These are phyloP conservation scores for Drosophila aff. DNA, from an alignment of 1,140 invertebrate genomes.

Conservation along the genomic window DNA sequence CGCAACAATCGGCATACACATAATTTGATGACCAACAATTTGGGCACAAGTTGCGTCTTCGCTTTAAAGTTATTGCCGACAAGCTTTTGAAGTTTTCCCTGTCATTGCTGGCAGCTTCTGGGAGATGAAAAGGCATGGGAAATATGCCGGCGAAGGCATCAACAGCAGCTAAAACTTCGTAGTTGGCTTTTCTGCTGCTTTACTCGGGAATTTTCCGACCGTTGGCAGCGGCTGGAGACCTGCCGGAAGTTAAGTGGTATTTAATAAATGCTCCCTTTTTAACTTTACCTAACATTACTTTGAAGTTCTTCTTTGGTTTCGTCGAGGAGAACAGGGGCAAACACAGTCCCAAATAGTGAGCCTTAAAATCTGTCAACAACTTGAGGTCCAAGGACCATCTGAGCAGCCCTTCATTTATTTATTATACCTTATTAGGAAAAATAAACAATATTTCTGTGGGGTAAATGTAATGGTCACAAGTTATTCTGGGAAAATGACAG, in stretches of 20 bases:
- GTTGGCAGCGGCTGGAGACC: slow-evolving; percentile 28
- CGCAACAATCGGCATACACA: slow-evolving; percentile 64
- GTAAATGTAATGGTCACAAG: neutral
- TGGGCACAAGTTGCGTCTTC: slow-evolving; percentile 68
- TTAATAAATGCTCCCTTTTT: slow-evolving; percentile 69
- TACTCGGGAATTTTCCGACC: slow-evolving; percentile 47
- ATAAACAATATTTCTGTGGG: slow-evolving; percentile 5
- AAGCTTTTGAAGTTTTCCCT: slow-evolving; percentile 41
- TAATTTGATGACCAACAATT: slow-evolving; percentile 82
- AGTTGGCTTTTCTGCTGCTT: slow-evolving; percentile 43
- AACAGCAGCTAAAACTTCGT: slow-evolving; percentile 45
- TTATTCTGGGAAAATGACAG: neutral
- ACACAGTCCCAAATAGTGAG: slow-evolving; percentile 2
- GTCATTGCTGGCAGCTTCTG: slow-evolving; percentile 41
- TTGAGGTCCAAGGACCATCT: slow-evolving; percentile 6
- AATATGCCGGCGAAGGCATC: slow-evolving; percentile 67
- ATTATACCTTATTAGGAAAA: slow-evolving; percentile 41
- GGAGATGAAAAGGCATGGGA: slow-evolving; percentile 59
- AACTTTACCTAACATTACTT: slow-evolving; percentile 59
- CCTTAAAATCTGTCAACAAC: slow-evolving; percentile 43
- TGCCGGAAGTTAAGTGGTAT: slow-evolving; percentile 58
- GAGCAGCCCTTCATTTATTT: slow-evolving; percentile 18
- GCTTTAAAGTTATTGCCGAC: slow-evolving; percentile 55
- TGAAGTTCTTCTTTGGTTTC: slow-evolving; percentile 56
- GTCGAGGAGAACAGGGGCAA: neutral